These are phyloP conservation scores for Montipora cactus DNA, from an alignment of 64 coral and sea anemone genomes.

Conservation along the genomic window DNA sequence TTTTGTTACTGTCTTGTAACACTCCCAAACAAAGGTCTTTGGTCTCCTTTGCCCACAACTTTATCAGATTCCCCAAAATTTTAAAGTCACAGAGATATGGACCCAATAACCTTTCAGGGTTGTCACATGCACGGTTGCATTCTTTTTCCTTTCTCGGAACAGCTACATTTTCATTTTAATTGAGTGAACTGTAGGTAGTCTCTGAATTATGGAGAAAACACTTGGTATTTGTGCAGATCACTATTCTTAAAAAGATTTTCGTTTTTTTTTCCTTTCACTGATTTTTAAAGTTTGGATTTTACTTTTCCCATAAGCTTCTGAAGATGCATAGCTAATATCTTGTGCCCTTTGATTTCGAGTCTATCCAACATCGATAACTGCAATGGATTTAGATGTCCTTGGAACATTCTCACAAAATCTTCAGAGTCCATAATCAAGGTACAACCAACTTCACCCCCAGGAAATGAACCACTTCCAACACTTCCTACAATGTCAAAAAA, in stretches of 20 bases:
- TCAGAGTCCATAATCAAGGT: conserved; percentile 78
- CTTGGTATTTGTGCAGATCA: too few species aligned
- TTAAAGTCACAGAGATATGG: too few species aligned
- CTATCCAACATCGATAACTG: conserved; percentile 87
- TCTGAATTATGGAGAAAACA: too few species aligned
- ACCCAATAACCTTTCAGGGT: too few species aligned
- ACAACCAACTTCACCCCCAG: conserved; percentile 52
- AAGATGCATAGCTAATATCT: conserved; percentile 84
- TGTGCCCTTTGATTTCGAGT: conserved; percentile 83
- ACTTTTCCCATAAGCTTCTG: conserved; percentile 85
- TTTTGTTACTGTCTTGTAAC: too few species aligned
- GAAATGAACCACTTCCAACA: conserved; percentile 73
- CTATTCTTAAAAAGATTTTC: background rate
- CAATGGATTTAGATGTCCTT: conserved; percentile 87
- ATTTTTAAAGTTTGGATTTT: conserved; percentile 82
- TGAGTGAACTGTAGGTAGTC: too few species aligned
- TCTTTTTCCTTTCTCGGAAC: too few species aligned
- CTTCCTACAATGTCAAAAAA: conserved; percentile 53
- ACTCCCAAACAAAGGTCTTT: too few species aligned
- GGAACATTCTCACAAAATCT: conserved; percentile 92
- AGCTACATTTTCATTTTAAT: too few species aligned
- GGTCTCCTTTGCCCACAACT: too few species aligned
- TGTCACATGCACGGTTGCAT: too few species aligned
- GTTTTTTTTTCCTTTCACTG: background rate
- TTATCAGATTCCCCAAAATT: too few species aligned